Conservation (phyloP, 2,797 vertebrate genomes). For the Paedocypris micromegethes region DNA sequence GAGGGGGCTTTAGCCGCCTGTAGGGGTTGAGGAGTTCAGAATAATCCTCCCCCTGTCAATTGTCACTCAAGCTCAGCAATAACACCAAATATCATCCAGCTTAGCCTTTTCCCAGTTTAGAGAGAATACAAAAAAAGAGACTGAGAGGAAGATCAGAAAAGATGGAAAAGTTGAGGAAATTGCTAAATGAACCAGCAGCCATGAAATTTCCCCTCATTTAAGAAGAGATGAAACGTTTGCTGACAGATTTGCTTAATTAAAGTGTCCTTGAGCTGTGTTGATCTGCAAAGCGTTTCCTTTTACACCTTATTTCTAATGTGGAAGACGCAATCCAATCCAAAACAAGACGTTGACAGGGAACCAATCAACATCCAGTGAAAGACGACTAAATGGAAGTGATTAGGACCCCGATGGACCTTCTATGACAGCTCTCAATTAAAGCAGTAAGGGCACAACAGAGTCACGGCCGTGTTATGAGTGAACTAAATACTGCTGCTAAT, state of each 20-base stretch:
- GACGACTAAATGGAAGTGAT: conserved; percentile 49
- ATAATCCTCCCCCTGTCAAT: conserved; percentile 71
- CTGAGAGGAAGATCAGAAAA: conserved; percentile 38
- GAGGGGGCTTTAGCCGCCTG: conserved; percentile 62
- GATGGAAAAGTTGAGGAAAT: conserved; percentile 54
- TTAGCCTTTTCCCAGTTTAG: conserved; percentile 61
- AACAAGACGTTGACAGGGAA: conserved; percentile 19
- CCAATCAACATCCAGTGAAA: conserved; percentile 53
- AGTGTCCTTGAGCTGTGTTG: conserved; percentile 55
- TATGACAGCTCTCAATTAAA: conserved; percentile 62
- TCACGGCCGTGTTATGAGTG: too few species aligned
- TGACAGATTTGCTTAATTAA: conserved; percentile 64
- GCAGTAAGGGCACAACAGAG: too few species aligned
- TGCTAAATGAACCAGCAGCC: conserved; percentile 61
- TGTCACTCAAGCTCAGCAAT: conserved; percentile 70
- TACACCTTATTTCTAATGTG: conserved; percentile 57
- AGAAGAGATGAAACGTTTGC: conserved; percentile 61
- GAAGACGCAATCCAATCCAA: conserved; percentile 41
- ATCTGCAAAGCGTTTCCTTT: conserved; percentile 47
- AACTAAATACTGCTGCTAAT: conserved; percentile 47
- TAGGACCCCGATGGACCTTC: conserved; percentile 62
- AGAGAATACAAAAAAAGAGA: conserved; percentile 36
- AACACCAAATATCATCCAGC: conserved; percentile 68
- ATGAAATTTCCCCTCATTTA: conserved; percentile 58
- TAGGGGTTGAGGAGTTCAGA: conserved; percentile 64